These are phyloP conservation scores for Bubo scandiacus DNA, from an alignment of 2,113 vertebrate genomes.

Conservation along the genomic window DNA sequence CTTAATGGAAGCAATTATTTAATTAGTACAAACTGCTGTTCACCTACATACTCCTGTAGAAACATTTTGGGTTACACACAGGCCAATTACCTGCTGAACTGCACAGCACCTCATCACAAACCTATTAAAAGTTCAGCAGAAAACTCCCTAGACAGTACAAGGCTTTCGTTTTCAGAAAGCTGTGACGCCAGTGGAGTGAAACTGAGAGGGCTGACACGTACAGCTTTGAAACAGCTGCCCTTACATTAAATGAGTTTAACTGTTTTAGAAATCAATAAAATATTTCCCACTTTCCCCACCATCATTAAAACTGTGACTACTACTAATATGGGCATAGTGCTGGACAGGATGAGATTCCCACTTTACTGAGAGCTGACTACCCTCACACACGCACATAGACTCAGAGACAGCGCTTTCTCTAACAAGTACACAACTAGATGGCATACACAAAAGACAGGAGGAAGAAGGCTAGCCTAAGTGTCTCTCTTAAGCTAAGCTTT, in stretches of 20 bases:
- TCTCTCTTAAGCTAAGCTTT: not conserved
- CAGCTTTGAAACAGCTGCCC: not conserved
- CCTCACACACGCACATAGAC: no score
- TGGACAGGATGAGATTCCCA: not conserved
- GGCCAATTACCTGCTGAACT: constrained; percentile 2
- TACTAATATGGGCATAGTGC: not conserved
- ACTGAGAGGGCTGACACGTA: not conserved
- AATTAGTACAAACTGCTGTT: constrained; percentile 7
- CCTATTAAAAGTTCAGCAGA: not conserved
- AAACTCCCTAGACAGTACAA: not conserved
- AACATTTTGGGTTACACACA: not conserved
- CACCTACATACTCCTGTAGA: not conserved
- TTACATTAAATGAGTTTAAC: not conserved
- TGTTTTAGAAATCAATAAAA: not conserved
- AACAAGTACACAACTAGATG: not conserved
- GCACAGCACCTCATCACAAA: not conserved
- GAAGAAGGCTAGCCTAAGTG: not conserved
- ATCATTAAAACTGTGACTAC: not conserved
- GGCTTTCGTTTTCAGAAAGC: not conserved
- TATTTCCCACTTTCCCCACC: not conserved
- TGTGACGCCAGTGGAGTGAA: not conserved
- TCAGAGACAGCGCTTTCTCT: not conserved
- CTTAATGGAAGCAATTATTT: constrained; percentile 35
- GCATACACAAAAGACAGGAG: not conserved
- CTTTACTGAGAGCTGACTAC: not conserved